Conservation (phyloP, 2,797 vertebrate species). For the Lacerta viridis region DNA sequence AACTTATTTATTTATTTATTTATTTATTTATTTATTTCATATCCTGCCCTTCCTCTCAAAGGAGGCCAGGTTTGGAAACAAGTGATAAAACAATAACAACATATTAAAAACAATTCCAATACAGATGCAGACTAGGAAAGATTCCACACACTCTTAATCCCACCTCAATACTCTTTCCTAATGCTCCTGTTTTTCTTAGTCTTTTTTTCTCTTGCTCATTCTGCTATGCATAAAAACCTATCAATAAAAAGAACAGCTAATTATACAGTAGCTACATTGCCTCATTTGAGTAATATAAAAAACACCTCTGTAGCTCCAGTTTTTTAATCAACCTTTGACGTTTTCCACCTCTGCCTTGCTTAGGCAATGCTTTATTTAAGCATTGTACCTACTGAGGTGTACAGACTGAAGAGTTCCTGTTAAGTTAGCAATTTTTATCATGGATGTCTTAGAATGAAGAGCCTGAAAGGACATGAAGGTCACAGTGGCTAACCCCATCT, state of each 20-base stretch:
- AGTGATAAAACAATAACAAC: too few relatives aligned
- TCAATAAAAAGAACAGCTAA: conserved; percentile 58
- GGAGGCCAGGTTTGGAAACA: too few relatives aligned
- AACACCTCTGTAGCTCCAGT: conserved; percentile 24
- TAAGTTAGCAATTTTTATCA: conserved; percentile 54
- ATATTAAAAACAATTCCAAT: too few relatives aligned
- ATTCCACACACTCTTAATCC: conserved; percentile 12
- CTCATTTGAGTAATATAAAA: conserved; percentile 34
- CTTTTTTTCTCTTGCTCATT: conserved; percentile 35
- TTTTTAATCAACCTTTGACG: conserved; percentile 45
- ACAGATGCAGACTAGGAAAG: neutral
- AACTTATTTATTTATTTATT: too few relatives aligned
- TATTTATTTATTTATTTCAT: too few relatives aligned
- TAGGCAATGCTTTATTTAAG: conserved; percentile 28
- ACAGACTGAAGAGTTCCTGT: conserved; percentile 47
- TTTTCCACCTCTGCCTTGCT: conserved; percentile 56
- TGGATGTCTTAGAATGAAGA: conserved; percentile 19
- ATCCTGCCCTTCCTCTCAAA: too few relatives aligned
- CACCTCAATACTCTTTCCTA: conserved; percentile 56
- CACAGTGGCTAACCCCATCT: neutral
- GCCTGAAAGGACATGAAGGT: neutral
- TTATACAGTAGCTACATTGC: conserved; percentile 45
- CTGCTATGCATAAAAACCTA: conserved; percentile 24
- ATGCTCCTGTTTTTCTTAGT: conserved; percentile 35
- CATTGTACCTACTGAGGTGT: conserved; percentile 10